Evolutionary conservation across 2,113 vertebrate genomes (phyloP), one percentile per base, ranked within the genome.

Genomic region (Cacatua alba): DNA sequence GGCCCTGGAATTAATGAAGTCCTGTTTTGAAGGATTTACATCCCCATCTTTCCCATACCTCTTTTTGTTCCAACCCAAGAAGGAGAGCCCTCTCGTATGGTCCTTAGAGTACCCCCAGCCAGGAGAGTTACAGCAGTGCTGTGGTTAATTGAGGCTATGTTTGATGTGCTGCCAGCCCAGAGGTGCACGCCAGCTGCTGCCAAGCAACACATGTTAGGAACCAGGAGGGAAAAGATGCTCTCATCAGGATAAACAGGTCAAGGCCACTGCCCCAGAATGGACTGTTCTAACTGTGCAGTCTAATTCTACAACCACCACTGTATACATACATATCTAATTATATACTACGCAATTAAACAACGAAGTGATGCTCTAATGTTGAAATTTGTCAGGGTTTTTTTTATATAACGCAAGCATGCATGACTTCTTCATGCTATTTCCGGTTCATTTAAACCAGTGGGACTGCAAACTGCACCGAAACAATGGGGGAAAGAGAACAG

Each of bases 181-280:
- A 62, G 53, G 4, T 9, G 33, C 12, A 6, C 1, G 0, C 7
- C 3, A 5, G 11, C 48, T 60, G 55, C 62, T 44, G 44, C 26
- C 74, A 48, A 80, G 46, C 12, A 33, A 17, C 39, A 5, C 4
- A 4, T 13, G 57, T 35, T 59, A 33, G 11, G 6, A 51, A 51
- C 31, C 44, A 17, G 39, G 24, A 70, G 26, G 52, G 11, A 60
- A 59, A 72, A 69, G 17, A 49, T 4, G 3, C 29, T 35, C 53
- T 69, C 31, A 49, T 31, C 12, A 15, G 9, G 18, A n/a, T 23
- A 14, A 62, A 33, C 35, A 80, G 52, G 31, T 52, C 49, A 62
- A 57, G 49, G 48, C 24, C n/a, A 62, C 26, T 11, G 16, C 24
- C 28, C n/a, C 29, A 43, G 90, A 71, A 31, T 3, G 5, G 39